Evolutionary conservation across 2,888 invertebrate species (phyloP).

Genomic region (Hirtodrosophila alboralis): DNA sequence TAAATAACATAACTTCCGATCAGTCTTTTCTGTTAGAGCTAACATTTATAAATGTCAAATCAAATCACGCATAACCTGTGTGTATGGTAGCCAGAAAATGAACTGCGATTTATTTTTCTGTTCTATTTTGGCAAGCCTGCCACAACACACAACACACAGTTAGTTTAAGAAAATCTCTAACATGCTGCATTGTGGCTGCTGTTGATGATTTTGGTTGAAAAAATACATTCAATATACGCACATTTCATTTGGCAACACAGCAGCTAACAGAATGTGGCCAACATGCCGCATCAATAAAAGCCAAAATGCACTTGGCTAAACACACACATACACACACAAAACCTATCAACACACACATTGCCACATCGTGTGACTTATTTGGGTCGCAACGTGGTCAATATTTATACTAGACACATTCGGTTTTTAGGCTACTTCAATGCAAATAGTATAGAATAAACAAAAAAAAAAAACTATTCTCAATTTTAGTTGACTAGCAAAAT

Average conservation of each 20-base stretch:
- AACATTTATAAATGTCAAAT: too few relatives aligned
- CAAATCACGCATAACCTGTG: too few relatives aligned
- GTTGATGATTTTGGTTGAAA: slow-evolving; percentile 17
- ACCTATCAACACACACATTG: not conserved
- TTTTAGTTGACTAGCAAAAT: slow-evolving; percentile 40
- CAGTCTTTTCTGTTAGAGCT: too few relatives aligned
- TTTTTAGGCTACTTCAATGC: slow-evolving; percentile 28
- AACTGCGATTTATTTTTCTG: too few relatives aligned
- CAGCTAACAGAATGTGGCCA: slow-evolving; percentile 51
- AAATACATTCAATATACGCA: slow-evolving; percentile 55
- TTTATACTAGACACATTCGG: slow-evolving; percentile 48
- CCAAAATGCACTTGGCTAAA: slow-evolving; percentile 71
- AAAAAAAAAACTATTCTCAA: slow-evolving; percentile 30
- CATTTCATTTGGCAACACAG: slow-evolving; percentile 41
- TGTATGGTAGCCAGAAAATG: too few relatives aligned
- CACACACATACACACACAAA: slow-evolving; percentile 12
- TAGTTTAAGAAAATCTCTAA: not conserved
- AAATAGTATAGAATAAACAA: slow-evolving; percentile 15
- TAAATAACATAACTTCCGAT: too few relatives aligned
- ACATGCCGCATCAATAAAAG: slow-evolving; percentile 66
- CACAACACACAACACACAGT: too few relatives aligned
- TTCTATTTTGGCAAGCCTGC: too few relatives aligned
- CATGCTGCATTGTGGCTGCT: slow-evolving; percentile 24
- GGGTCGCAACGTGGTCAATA: slow-evolving; percentile 57
- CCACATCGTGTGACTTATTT: slow-evolving; percentile 47